A percentile compares a stretch with the other conserved stretches of the same genome.
Conservation (phyloP, 2,888 invertebrate genomes). For the Meloe dianella region DNA sequence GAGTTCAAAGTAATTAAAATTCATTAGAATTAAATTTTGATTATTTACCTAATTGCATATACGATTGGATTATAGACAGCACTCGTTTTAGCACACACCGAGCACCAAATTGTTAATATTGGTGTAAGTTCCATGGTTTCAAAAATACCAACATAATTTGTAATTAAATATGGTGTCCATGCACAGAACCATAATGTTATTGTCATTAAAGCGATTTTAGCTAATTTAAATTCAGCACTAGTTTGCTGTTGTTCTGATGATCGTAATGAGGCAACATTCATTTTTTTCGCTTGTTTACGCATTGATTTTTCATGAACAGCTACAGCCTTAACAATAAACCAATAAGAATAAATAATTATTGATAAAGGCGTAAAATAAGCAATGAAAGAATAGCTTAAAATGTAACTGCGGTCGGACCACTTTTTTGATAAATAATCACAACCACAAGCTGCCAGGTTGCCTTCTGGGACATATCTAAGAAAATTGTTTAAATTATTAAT, state of each 20-base stretch:
- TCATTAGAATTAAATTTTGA: background rate
- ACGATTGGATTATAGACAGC: constrained; percentile 91
- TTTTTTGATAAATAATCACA: constrained; percentile 83
- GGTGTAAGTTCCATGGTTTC: constrained; percentile 76
- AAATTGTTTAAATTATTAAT: background rate
- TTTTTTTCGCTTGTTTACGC: constrained; percentile 91
- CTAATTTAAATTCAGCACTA: constrained; percentile 85
- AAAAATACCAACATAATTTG: constrained; percentile 82
- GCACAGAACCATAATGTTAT: constrained; percentile 91
- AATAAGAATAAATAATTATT: constrained; percentile 85
- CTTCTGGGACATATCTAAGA: constrained; percentile 86
- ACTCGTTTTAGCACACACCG: constrained; percentile 90
- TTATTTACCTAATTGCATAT: constrained; percentile 81
- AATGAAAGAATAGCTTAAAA: constrained; percentile 77
- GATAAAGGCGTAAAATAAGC: constrained; percentile 79
- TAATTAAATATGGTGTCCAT: constrained; percentile 89
- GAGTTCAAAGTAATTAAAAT: background rate
- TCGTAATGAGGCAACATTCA: constrained; percentile 88
- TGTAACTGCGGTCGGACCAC: constrained; percentile 79
- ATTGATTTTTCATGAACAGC: constrained; percentile 84
- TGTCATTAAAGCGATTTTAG: constrained; percentile 89
- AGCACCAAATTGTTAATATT: constrained; percentile 85
- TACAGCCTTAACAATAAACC: constrained; percentile 86
- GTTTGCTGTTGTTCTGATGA: constrained; percentile 78
- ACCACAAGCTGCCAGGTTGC: constrained; percentile 92